Percentiles rank a stretch among this genome's conserved stretches.
These are phyloP conservation scores for Caenorhabditis inopinata DNA, from an alignment of 1,140 invertebrate genomes.

Conservation along the genomic window DNA sequence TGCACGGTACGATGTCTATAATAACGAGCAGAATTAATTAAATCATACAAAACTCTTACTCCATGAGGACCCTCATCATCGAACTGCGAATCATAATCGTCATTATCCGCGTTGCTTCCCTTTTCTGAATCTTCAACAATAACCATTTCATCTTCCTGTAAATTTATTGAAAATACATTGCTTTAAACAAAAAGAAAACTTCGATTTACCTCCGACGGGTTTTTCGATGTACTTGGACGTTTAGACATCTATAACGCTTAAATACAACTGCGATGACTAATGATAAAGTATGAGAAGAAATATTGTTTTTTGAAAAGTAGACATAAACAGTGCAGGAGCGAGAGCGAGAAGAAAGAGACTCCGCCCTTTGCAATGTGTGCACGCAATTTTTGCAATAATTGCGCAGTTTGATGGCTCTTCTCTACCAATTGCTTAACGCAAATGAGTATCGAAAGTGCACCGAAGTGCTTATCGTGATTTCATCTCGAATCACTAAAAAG, in stretches of 20 bases:
- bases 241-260: slow-evolving; percentile 20
- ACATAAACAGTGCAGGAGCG: too few relatives aligned
- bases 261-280: neutral
- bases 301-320: too few relatives aligned
- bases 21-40: neutral
- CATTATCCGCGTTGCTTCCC: neutral
- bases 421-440: too few relatives aligned
- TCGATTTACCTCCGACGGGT: neutral
- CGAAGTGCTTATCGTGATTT: too few relatives aligned
- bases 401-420: neutral
- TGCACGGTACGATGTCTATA: neutral
- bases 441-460: too few relatives aligned
- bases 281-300: too few relatives aligned
- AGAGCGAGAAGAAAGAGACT: neutral
- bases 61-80: neutral
- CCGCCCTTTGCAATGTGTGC: neutral
- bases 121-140: neutral
- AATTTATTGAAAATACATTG: neutral
- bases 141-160: neutral
- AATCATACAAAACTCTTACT: neutral
- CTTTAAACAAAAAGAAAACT: neutral
- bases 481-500: too few relatives aligned
- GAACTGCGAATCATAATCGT: neutral
- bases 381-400: neutral
- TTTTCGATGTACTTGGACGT: neutral